Evolutionary conservation across 2,888 invertebrate genomes (phyloP).

Genomic region (Erebia aethiops): DNA sequence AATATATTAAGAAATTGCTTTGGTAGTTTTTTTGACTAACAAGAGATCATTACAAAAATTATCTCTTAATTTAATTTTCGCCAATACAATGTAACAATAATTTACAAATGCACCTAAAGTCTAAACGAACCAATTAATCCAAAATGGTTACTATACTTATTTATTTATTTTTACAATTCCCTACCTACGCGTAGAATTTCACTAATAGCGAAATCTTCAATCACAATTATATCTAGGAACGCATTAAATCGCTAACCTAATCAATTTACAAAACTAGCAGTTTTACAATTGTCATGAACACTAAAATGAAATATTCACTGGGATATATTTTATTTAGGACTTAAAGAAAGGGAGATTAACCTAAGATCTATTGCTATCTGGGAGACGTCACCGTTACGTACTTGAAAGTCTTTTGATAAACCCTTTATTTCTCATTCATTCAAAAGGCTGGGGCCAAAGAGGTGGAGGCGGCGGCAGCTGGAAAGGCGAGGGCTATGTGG

Average conservation of each 20-base stretch:
- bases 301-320: slow-evolving; percentile 28
- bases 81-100: slow-evolving; percentile 43
- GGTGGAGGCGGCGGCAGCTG: slow-evolving; percentile 65
- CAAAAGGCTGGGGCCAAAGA: slow-evolving; percentile 65
- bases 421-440: slow-evolving; percentile 42
- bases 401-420: slow-evolving; percentile 23
- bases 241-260: slow-evolving; percentile 37
- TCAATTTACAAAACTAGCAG: slow-evolving; percentile 36
- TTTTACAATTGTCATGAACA: slow-evolving; percentile 39
- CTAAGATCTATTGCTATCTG: slow-evolving; percentile 33
- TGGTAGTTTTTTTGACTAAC: slow-evolving; percentile 64
- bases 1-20: slow-evolving; percentile 49
- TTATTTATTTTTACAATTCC: slow-evolving; percentile 41
- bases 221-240: slow-evolving; percentile 46
- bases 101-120: slow-evolving; percentile 38
- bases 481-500: slow-evolving; percentile 71
- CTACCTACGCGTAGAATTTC: slow-evolving; percentile 37
- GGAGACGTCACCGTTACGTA: slow-evolving; percentile 37
- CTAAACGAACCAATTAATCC: slow-evolving; percentile 27
- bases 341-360: slow-evolving; percentile 24
- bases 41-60: slow-evolving; percentile 37
- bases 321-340: slow-evolving; percentile 25
- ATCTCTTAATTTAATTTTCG: slow-evolving; percentile 35
- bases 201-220: slow-evolving; percentile 31
- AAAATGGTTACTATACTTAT: slow-evolving; percentile 31